Evolutionary conservation across 2,888 invertebrate species (phyloP), one percentile per base, ranked within the genome.

Genomic region (Physocephala rufipes): DNA sequence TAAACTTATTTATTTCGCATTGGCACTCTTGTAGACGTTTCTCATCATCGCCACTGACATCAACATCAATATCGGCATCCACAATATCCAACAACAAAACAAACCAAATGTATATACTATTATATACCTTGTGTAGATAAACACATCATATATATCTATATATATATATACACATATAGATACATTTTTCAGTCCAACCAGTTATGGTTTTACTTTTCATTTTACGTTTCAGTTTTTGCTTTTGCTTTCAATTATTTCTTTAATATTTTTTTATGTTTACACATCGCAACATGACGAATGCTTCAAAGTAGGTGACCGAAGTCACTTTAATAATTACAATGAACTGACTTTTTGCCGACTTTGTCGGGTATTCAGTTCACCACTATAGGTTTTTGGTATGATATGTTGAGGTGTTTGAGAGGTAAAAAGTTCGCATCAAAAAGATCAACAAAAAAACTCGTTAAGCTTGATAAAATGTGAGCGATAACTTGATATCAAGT

Each of bases 271-370:
- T 59, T 21, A 51, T 21, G 24, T 45, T 7, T 43, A n/a, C 24
- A 21, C 21, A 21, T 21, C 53, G 53, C n/a, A 21, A 12, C 24
- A 9, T 19, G 53, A 28, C 21, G 67, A 45, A 59, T 62, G 51
- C 61, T 62, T 62, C 30, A 68, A 68, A 51, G 68, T 68, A 68
- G 68, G 68, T 68, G 68, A 68, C 49, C 43, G 43, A 24, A 67
- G 67, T 67, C 67, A 45, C 26, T 59, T 59, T 43, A 36, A 55
- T 66, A 55, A 36, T 24, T n/a, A n/a, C n/a, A n/a, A n/a, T n/a
- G n/a, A 53, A 66, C 15, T 53, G 24, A 24, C 58, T 58, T 9
- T 19, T 24, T 24, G 58, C 24, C 28, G 24, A 58, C 58, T 58
- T 24, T 28, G 21, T 16, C 30, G 15, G 53, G 53, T 66, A 28